Base-by-base conservation (phyloP, 2,113 vertebrate genomes). In the Ophiodon elongatus region DNA sequence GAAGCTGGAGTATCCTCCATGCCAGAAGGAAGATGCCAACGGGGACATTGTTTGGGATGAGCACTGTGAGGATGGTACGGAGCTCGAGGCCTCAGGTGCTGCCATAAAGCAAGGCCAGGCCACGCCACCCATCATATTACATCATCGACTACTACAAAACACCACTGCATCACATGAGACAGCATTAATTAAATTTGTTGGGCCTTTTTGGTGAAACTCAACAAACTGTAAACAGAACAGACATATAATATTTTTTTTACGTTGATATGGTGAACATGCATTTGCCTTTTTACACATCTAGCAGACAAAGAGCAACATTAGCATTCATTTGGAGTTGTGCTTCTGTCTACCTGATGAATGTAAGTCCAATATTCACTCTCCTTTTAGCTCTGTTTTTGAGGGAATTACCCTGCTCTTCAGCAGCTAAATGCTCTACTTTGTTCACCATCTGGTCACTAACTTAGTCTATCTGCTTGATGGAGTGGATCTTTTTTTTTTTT, bases 1-100 rank as follows among this genome's bases (percentile, higher is more conserved):
- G n/a, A 96, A 89, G 60, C 95, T 99, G 64, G 93, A 96, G 85
- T 95, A 97, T 69, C 96, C 97, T 37, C 96, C 93, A 8, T 99
- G 98, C 83, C 97, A 97, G 91, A 96, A 94, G 78, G 97, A 98
- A 89, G 96, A 97, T 13, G 84, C 88, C 0, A 89, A 91, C 1
- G 96, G 97, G 50, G 94, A 96, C 70, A 95, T 97, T 4, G 76
- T 98, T 31, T 97, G 97, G 76, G 91, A 97, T 60, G 94, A 93
- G 63, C 96, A 95, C 90, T 99, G 97, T 47, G 94, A 91, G 39
- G 93, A 92, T 2, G 97, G 97, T 98, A 96, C 73, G 95, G 91
- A 90, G 85, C 88, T 93, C 89, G 93, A 94, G 91, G 92, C 91
- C 67, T 94, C 91, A 90, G 90, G 91, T 92, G 86, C 91, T 90